Evolutionary conservation across 2,888 invertebrate species (phyloP).

Genomic region (Oasisia sp.): DNA sequence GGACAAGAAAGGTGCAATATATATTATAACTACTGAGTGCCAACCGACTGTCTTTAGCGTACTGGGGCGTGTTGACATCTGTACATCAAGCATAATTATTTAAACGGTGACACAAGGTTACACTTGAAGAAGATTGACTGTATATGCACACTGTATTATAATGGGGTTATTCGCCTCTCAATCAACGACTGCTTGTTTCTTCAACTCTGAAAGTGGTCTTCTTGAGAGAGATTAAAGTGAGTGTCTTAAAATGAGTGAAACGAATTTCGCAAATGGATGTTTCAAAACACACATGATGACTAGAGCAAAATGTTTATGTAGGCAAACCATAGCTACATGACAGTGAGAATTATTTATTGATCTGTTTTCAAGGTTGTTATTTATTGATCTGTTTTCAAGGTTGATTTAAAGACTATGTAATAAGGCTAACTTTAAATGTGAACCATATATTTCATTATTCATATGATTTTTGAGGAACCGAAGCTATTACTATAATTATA

Average conservation of each 20-base stretch:
- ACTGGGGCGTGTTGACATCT: not conserved
- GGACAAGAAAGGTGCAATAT: not conserved
- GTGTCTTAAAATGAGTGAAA: not conserved
- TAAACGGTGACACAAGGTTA: conserved; percentile 10
- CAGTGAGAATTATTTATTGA: too few species aligned
- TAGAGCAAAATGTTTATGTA: too few species aligned
- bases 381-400: too few species aligned
- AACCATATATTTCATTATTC: too few species aligned
- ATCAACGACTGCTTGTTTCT: not conserved
- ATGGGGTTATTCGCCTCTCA: not conserved
- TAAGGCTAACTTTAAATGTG: too few species aligned
- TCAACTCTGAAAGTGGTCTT: not conserved
- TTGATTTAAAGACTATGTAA: too few species aligned
- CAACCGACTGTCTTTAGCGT: not conserved
- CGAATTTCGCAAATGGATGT: not conserved
- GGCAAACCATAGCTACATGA: too few species aligned
- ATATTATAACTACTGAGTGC: not conserved
- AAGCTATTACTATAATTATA: too few species aligned
- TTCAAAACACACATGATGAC: not conserved
- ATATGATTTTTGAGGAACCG: too few species aligned
- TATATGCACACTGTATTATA: not conserved
- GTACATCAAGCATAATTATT: conserved; percentile 6
- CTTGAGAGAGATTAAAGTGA: not conserved
- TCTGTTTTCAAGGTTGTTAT: too few species aligned
- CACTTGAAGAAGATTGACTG: not conserved